phyloP scores from a whole-genome alignment of 2,113 vertebrate genomes.

The human (Homo sapiens) region GRCh38 chr1:218136001-218136500 shows the following conservation, averaged over 20 bases:
- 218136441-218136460: not conserved
- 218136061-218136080: not conserved
- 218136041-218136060: not conserved
- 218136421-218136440: not conserved
- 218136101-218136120: not conserved
- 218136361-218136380: not conserved
- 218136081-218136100: not conserved
- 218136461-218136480: not conserved
- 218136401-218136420: not conserved
- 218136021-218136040: not conserved
- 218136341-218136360: not conserved
- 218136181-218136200: not conserved
- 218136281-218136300: not conserved
- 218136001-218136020: not conserved
- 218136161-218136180: not conserved
- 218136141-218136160: not conserved
- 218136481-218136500: not conserved
- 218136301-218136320: not conserved
- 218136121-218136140: not conserved
- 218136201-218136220: not conserved
- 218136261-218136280: not conserved
- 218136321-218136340: not conserved
- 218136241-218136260: not conserved
- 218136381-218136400: not conserved
- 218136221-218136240: not conserved